phyloP scores from a whole-genome alignment of 1,140 invertebrate genomes.

The Acromyrmex echinatior region DNA sequence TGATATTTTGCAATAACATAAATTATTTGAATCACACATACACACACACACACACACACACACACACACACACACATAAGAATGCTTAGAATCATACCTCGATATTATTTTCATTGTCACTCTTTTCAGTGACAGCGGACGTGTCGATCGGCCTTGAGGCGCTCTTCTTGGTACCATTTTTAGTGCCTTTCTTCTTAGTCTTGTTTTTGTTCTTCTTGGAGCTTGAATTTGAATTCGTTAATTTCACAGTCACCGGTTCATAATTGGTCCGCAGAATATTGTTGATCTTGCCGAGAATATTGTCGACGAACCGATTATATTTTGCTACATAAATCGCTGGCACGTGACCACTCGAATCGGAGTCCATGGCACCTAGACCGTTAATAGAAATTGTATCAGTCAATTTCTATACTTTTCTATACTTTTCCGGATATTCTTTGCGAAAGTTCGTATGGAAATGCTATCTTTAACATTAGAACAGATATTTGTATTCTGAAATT shows the following conservation, averaged over 20 bases:
- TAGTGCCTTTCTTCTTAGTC: conserved; percentile 70
- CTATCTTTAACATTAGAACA: neutral
- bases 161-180: conserved; percentile 69
- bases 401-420: neutral
- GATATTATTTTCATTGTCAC: conserved; percentile 26
- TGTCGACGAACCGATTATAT: conserved; percentile 94
- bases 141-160: neutral
- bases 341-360: conserved; percentile 84
- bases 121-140: conserved; percentile 34
- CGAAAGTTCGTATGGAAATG: neutral
- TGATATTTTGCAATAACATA: neutral
- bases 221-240: conserved; percentile 88
- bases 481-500: neutral
- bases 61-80: neutral
- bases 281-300: conserved; percentile 92
- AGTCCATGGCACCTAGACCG: conserved; percentile 82
- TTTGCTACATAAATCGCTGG: conserved; percentile 91
- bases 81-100: conserved; percentile 19
- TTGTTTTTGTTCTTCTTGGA: conserved; percentile 76
- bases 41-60: no score
- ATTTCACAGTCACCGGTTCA: conserved; percentile 93
- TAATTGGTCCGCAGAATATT: conserved; percentile 92
- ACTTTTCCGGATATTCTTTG: neutral
- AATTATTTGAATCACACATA: neutral
- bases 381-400: conserved; percentile 28